Base-by-base conservation (phyloP, 2,113 vertebrate genomes). In the Oostethus manadensis region DNA sequence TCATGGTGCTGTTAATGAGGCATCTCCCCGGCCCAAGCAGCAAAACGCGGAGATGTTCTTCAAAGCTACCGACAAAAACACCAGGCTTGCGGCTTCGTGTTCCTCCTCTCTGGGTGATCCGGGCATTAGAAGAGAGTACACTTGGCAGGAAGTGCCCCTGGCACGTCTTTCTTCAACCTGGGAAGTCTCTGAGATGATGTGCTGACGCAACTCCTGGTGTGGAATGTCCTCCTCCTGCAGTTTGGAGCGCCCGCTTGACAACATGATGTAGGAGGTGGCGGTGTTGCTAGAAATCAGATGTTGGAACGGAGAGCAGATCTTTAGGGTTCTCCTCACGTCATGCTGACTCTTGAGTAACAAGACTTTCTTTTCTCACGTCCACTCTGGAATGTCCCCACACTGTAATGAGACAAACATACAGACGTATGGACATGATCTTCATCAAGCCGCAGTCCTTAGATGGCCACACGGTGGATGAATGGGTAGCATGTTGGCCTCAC, bases 161-260 rank as follows among this genome's bases (percentile, higher is more conserved):
- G 65, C 55, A 42, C 0, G 22, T 48, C 14, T 45, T 53, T 62
- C 60, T 64, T 73, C 63, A 62, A 65, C 62, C 62, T 60, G 53
- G 58, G 66, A 42, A 46, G 62, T 79, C 66, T 79, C 59, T 35
- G 20, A 48, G 21, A 64, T 67, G 62, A 70, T 62, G 67, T 55
- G 23, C 22, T 64, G 47, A 60, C 58, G 74, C 59, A 57, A 45
- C 1, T 68, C 57, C 60, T 51, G 35, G 15, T 51, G 60, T 65
- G 58, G 62, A 64, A 68, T 65, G 61, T 62, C 64, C 29, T 60
- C 16, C 51, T 11, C 70, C 57, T 71, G 68, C 66, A 69, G 59
- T 66, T 77, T 74, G 68, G 65, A 80, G 42, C 48, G 8, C 10
- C n/a, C 8, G 50, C 33, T 63, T 68, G 64, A 77, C 70, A 74